Evolutionary conservation across 2,113 vertebrate genomes (phyloP), one percentile per base, ranked within the genome.

Genomic region (Leptodactylus fuscus): DNA sequence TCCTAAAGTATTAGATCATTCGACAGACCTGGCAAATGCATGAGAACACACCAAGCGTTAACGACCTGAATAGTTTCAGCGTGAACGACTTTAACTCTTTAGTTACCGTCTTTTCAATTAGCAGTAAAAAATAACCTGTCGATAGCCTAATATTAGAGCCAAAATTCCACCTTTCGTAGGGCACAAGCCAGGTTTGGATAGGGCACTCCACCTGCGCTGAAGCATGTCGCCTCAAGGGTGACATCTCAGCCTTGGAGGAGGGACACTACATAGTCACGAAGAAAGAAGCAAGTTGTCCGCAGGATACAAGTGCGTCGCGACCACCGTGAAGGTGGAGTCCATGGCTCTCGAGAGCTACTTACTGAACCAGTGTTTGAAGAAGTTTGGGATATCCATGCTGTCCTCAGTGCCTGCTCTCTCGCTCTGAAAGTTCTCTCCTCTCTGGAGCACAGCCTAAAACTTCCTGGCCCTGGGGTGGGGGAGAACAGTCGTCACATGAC

Each of bases 341-440:
- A 15, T 34, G 5, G 18, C 0, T 8, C 70, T 73, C 11, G 16
- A 20, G 36, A 20, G 22, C 9, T 8, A 88, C 87, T 88, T 86
- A 88, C 87, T 76, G 41, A 88, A 88, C 69, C 78, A 82, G 74
- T 88, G 87, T 49, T 82, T 88, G 83, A 88, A 79, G 67, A 88
- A 34, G 55, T 88, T 88, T 8, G 76, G 83, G 2, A 85, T 62
- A 65, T 88, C 83, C 87, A 88, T 88, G 29, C 62, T 81, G 34
- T 51, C n/a, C 60, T 32, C 51, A 44, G 36, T 12, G 38, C 44
- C 24, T 60, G 60, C 24, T 75, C 55, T 76, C 58, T 24, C 83
- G 20, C n/a, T n/a, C n/a, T n/a, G 46, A 55, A 55, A 32, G 41
- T 48, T 60, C 29, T 18, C 13, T 67, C 73, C 49, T 53, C 62